Base-by-base conservation (phyloP, 30 jellyfish, hydroid and myxozoan genomes). In the Euphysa ruthae region DNA sequence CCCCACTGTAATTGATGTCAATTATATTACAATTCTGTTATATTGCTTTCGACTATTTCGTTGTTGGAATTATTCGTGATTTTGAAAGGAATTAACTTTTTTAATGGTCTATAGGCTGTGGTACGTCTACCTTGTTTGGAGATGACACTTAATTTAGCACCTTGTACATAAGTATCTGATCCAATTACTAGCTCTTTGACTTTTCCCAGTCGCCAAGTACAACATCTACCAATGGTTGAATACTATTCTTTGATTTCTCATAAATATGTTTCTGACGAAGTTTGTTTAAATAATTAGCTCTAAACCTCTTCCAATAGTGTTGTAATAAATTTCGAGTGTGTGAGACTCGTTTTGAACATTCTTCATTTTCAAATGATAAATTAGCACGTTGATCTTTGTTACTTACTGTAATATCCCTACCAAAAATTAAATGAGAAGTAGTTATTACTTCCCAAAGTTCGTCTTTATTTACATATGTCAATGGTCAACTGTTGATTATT, bases 401-500 rank as follows among this genome's bases (percentile, higher is more conserved):
- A n/a, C n/a, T n/a, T n/a, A n/a, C n/a, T n/a, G 60, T n/a, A 46
- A 56, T 27, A 31, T 56, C 57, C 23, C 77, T 32, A 21, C 90
- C 82, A 26, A 18, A 50, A 22, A 61, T 28, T 32, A 75, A 25
- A 50, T 60, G 82, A 1, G 70, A 77, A 0, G 92, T 83, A 22
- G 92, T 66, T 4, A 66, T 27, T 14, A 71, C 61, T 23, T 68
- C 79, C 4, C 18, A 65, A 1, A 21, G 18, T 1, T n/a, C 56
- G 14, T 77, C 77, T 1, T 66, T 69, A 23, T 34, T 18, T 20
- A 19, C 19, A 38, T 66, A 77, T 6, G 49, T 38, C 4, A 66
- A 44, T 1, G 93, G 90, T 1, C 93, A 31, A 12, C 58, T 55
- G 38, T 70, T 79, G 1, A 79, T 19, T 13, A 27, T 61, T 13